phyloP scores from a whole-genome alignment of 2,113 vertebrate genomes.

The Cryptomyrus ogoouensis region DNA sequence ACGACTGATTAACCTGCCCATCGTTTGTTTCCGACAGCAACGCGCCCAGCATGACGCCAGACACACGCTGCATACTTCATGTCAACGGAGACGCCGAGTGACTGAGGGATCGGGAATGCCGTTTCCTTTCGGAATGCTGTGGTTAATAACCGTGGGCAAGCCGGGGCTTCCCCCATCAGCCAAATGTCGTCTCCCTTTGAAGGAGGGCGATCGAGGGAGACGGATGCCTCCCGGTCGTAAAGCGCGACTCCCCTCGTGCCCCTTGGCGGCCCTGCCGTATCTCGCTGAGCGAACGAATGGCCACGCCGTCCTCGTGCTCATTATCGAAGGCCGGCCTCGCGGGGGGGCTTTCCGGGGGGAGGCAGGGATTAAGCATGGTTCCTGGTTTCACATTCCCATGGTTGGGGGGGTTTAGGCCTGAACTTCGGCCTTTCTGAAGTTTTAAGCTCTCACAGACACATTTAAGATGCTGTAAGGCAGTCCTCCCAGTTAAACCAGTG shows the following conservation, averaged over 20 bases:
- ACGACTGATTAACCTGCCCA: background rate
- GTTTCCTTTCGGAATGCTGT: background rate
- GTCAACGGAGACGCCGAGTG: background rate
- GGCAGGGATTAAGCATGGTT: conserved; percentile 37
- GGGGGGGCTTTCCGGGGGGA: conserved; percentile 22
- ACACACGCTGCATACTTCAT: background rate
- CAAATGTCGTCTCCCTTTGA: background rate
- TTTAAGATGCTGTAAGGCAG: background rate
- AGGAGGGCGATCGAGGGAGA: background rate
- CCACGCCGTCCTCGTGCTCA: conserved; percentile 2
- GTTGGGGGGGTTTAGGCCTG: conserved; percentile 15
- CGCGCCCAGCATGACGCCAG: background rate
- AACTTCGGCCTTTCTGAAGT: conserved; percentile 23
- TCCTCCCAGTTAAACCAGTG: background rate
- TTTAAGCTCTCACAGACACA: conserved; percentile 16
- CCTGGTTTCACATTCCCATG: conserved; percentile 37
- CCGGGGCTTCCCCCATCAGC: background rate
- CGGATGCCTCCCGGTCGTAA: background rate
- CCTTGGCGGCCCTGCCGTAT: background rate
- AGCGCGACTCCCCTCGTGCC: background rate
- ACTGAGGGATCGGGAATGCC: background rate
- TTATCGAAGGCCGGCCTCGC: background rate
- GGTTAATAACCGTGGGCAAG: background rate
- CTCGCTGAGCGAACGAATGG: background rate
- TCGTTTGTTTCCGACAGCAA: background rate